Percentiles rank a stretch among this genome's conserved stretches.
Evolutionary conservation across 2,888 invertebrate genomes (phyloP).

Genomic region (Troides aeacus): DNA sequence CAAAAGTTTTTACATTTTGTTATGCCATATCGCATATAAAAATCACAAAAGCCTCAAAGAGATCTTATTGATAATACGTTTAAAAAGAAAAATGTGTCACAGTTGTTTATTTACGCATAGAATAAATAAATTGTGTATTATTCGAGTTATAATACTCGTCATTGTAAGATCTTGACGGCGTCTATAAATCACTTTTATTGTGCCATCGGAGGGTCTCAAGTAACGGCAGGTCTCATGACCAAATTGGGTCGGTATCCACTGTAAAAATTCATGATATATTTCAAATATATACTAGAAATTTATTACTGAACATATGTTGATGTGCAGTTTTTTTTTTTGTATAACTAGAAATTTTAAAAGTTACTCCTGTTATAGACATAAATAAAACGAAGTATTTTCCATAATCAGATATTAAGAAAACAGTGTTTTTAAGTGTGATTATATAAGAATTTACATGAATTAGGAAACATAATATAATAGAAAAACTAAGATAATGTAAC

Average conservation of each 20-base stretch:
- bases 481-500: no score
- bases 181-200: constrained; percentile 77
- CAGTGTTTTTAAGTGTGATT: no score
- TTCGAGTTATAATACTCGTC: constrained; percentile 51
- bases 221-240: constrained; percentile 59
- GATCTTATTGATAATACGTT: constrained; percentile 16
- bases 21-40: not conserved
- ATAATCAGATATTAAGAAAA: no score
- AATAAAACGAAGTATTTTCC: no score
- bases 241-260: constrained; percentile 66
- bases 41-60: not conserved
- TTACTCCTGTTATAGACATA: not conserved
- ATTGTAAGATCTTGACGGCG: constrained; percentile 60
- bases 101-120: constrained; percentile 63
- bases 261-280: constrained; percentile 38
- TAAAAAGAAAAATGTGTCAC: constrained; percentile 45
- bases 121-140: constrained; percentile 68
- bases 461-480: no score
- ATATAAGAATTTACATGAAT: no score
- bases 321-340: not conserved
- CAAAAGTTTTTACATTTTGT: no score
- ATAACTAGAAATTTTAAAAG: not conserved
- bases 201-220: constrained; percentile 68
- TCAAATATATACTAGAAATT: not conserved
- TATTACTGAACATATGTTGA: not conserved